Evolutionary conservation across 2,797 vertebrate species (phyloP), one percentile per base, ranked within the genome.

Genomic region (Acanthiza pusilla): DNA sequence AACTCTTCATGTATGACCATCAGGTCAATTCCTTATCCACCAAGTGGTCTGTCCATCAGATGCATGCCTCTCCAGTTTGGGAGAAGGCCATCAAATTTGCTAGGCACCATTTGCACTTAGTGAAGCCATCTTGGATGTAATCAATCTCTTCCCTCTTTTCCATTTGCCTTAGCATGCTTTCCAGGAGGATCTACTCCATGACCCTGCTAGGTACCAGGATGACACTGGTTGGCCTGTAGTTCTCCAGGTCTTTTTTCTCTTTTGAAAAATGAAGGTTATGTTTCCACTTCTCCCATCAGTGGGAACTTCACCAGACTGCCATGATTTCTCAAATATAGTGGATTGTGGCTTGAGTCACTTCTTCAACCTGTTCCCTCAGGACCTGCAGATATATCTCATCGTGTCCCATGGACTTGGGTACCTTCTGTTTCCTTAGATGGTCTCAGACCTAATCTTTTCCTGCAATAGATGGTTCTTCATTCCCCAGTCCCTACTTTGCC

Each of bases 181-280:
- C 27, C 26, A 55, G 34, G 6, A 36, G 9, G 18, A 42, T 55
- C 16, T 75, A 22, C 21, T 51, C 10, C 13, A n/a, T 38, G 38
- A 58, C 19, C 27, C 45, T n/a, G 23, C 51, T 26, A 42, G 7
- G 21, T 48, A 61, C 26, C 0, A 0, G 34, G 7, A 6, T 42
- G 47, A 54, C 10, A 48, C 26, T 60, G 3, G 2, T 26, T 48
- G 10, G 1, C 26, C 26, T 48, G 26, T 62, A 62, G 13, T 20
- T 81, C 20, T 55, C 25, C 11, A 55, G 30, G 27, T 75, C 22
- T 55, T 79, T 68, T 48, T 68, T 45, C 3, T 15, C 30, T 42
- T 74, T 67, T 21, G 4, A 32, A 42, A 78, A 42, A 29, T 21
- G 3, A 27, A 21, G 7, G 7, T 48, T 42, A 42, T 48, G 13